A percentile compares a stretch with the other conserved stretches of the same genome.
Evolutionary conservation across 1,140 invertebrate species (phyloP).

Genomic region (Drosophila rufa): DNA sequence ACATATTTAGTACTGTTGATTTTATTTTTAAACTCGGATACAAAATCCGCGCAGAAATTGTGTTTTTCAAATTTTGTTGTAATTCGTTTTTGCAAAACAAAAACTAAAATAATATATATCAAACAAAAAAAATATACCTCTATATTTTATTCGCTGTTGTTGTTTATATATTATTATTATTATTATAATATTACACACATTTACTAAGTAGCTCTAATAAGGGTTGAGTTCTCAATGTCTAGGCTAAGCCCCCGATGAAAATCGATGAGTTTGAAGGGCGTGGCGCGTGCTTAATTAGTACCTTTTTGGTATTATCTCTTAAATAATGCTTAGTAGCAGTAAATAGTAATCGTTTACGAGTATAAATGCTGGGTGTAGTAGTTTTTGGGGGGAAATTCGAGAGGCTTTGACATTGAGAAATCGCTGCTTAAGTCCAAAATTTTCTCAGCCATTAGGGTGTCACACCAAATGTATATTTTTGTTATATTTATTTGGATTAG

Average conservation of each 20-base stretch:
- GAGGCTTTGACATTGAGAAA: constrained; percentile 44
- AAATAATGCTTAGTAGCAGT: constrained; percentile 45
- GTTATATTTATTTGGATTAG: background rate
- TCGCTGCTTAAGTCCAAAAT: constrained; percentile 34
- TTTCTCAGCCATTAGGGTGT: constrained; percentile 34
- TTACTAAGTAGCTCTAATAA: constrained; percentile 66
- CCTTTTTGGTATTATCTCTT: constrained; percentile 1
- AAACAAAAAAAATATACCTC: constrained; percentile 36
- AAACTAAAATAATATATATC: constrained; percentile 18
- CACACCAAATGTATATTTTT: background rate
- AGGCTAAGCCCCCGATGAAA: constrained; percentile 31
- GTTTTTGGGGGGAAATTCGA: constrained; percentile 8
- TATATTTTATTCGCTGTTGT: constrained; percentile 50
- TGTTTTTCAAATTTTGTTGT: constrained; percentile 85
- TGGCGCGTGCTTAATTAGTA: constrained; percentile 35
- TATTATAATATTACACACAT: constrained; percentile 37
- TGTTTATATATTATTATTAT: constrained; percentile 44
- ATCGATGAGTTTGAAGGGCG: constrained; percentile 25
- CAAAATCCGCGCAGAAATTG: constrained; percentile 69
- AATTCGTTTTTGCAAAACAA: constrained; percentile 69
- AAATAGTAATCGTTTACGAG: constrained; percentile 15
- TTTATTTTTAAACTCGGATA: constrained; percentile 42
- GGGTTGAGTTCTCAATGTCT: constrained; percentile 49
- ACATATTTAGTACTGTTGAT: constrained; percentile 53
- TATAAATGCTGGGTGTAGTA: constrained; percentile 36